These are phyloP conservation scores for Drymonia ruficornis DNA, from an alignment of 2,888 invertebrate genomes.

Conservation along the genomic window DNA sequence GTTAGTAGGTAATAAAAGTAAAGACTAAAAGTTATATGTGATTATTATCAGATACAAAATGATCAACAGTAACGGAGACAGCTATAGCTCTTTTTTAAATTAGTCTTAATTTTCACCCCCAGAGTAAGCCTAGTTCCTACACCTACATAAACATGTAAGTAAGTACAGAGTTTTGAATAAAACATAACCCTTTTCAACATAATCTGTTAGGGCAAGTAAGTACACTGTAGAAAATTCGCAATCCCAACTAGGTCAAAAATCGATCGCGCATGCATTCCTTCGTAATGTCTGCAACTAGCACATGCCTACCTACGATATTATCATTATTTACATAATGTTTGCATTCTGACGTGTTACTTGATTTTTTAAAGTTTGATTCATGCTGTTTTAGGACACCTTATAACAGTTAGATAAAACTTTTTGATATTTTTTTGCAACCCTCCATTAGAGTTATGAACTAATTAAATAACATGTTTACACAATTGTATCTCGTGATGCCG, in stretches of 20 bases:
- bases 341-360: background rate
- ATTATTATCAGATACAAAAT: no score
- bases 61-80: no score
- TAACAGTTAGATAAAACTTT: no score
- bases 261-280: slow-evolving; percentile 37
- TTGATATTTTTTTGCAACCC: no score
- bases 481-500: slow-evolving; percentile 21
- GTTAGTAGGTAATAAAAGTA: background rate
- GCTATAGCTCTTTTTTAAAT: no score
- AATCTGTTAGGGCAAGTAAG: background rate
- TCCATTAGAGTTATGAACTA: no score
- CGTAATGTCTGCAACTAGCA: slow-evolving; percentile 20
- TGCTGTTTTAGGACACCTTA: no score
- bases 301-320: slow-evolving; percentile 10
- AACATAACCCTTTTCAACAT: background rate
- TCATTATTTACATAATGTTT: slow-evolving; percentile 12
- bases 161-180: no score
- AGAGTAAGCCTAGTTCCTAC: no score
- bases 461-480: no score
- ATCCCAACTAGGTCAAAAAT: slow-evolving; percentile 41
- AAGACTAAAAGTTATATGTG: background rate
- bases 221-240: slow-evolving; percentile 31
- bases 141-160: no score
- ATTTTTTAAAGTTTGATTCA: slow-evolving; percentile 1
- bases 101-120: no score